A percentile compares a stretch with the other conserved stretches of the same genome.
Conservation (phyloP, 2,888 invertebrate species). For the Cheilosia scutellata region DNA sequence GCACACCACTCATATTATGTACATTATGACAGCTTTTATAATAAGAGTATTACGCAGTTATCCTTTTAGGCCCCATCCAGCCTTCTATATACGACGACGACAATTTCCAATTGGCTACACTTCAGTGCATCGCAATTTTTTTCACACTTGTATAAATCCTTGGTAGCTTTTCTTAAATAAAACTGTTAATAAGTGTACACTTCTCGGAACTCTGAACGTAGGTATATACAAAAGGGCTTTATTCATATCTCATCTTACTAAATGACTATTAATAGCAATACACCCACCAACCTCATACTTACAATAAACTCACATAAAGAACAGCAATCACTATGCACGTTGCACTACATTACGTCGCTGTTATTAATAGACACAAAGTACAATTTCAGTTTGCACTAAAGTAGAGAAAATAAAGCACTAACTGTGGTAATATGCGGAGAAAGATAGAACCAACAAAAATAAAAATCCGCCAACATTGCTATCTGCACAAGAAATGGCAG, state of each 20-base stretch:
- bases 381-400: constrained; percentile 12
- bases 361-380: constrained; percentile 26
- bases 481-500: constrained; percentile 48
- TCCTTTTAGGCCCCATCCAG: no score
- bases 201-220: no score
- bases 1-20: no score
- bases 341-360: neutral
- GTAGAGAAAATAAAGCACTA: constrained; percentile 27
- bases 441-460: constrained; percentile 9
- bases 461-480: constrained; percentile 16
- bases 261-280: constrained; percentile 1
- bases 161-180: no score
- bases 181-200: no score
- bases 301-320: constrained; percentile 1
- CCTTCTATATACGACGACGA: no score
- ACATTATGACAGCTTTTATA: no score
- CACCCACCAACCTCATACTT: neutral
- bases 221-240: no score
- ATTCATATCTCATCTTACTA: neutral
- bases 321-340: neutral
- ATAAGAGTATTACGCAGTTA: no score
- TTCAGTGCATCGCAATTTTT: no score
- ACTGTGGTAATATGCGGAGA: constrained; percentile 25
- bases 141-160: no score
- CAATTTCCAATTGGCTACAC: no score